Conservation (phyloP, 2,113 vertebrate species). For the Hydrochoerus hydrochaeris region DNA sequence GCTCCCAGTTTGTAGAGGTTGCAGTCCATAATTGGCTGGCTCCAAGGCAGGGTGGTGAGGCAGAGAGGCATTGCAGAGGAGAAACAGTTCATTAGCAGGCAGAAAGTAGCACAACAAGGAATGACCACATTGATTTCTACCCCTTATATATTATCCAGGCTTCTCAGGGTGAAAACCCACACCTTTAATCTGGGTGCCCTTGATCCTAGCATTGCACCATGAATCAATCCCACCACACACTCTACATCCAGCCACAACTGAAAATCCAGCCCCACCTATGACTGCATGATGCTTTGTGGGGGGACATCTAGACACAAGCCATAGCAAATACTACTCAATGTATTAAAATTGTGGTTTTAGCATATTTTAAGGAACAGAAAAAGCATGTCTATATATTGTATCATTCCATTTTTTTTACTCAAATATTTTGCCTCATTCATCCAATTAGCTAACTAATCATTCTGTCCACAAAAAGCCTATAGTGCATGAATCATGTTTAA, state of each 20-base stretch:
- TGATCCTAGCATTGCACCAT: neutral
- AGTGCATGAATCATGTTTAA: neutral
- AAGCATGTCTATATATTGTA: neutral
- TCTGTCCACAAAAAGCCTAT: neutral
- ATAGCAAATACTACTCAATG: neutral
- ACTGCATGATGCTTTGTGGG: neutral
- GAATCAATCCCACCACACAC: neutral
- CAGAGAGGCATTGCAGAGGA: neutral
- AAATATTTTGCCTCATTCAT: conserved; percentile 21
- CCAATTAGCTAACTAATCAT: neutral
- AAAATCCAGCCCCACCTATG: neutral
- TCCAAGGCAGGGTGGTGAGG: neutral
- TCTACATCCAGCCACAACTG: neutral
- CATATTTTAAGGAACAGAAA: conserved; percentile 5
- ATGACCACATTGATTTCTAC: neutral
- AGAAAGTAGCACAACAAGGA: neutral
- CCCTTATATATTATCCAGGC: neutral
- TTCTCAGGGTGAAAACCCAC: neutral
- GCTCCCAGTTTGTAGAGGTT: neutral
- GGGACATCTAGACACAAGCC: neutral
- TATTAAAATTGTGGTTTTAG: conserved; percentile 2
- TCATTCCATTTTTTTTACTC: neutral
- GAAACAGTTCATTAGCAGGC: neutral
- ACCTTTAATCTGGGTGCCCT: neutral
- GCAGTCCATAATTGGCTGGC: neutral